Evolutionary conservation across 2,888 invertebrate genomes (phyloP).

Genomic region (Phania funesta): DNA sequence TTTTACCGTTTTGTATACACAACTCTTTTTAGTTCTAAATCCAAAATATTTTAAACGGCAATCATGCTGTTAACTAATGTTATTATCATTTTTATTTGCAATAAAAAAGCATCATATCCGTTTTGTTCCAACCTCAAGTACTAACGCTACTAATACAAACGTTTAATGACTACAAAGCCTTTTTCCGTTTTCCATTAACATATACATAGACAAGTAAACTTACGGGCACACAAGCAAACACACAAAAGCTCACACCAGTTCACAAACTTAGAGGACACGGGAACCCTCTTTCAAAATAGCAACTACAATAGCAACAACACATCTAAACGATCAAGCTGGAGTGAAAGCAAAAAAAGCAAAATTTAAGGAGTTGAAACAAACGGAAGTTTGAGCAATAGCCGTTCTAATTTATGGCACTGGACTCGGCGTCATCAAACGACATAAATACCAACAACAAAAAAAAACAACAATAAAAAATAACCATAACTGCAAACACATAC

Average conservation of each 20-base stretch:
- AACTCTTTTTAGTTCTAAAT: no score
- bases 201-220: background rate
- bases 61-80: background rate
- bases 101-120: conserved; percentile 10
- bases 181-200: conserved; percentile 48
- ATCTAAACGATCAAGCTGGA: conserved; percentile 34
- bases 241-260: background rate
- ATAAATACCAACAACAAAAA: conserved; percentile 1
- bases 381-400: conserved; percentile 63
- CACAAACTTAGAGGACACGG: background rate
- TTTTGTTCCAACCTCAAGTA: conserved; percentile 9
- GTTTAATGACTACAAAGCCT: conserved; percentile 30
- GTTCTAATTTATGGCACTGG: conserved; percentile 58
- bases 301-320: background rate
- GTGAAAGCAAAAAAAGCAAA: background rate
- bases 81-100: conserved; percentile 24
- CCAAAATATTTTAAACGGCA: background rate
- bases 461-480: background rate
- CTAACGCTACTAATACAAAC: conserved; percentile 4
- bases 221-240: background rate
- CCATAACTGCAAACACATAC: background rate
- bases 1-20: no score
- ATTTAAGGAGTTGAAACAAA: conserved; percentile 14
- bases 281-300: conserved; percentile 6
- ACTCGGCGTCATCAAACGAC: conserved; percentile 54